Percentiles rank a stretch among this genome's conserved stretches.
These are phyloP conservation scores for Carduelis carduelis DNA, from an alignment of 2,797 vertebrate species.

Conservation along the genomic window DNA sequence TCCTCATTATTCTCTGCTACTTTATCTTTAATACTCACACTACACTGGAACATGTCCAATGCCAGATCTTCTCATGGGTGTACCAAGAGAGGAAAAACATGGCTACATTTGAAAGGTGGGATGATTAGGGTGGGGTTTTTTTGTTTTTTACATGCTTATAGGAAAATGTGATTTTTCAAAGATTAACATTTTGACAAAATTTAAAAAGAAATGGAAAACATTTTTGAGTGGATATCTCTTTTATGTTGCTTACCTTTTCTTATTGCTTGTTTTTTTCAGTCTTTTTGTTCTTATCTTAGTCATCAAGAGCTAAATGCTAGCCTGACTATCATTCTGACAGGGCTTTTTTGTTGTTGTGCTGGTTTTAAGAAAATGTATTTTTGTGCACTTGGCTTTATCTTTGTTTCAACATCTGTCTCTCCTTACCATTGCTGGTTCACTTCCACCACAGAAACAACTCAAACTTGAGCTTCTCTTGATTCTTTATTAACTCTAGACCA, in stretches of 20 bases:
- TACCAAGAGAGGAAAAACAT: background rate
- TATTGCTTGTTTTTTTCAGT: background rate
- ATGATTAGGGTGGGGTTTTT: background rate
- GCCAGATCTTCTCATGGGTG: background rate
- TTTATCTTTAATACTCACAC: background rate
- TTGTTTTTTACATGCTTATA: background rate
- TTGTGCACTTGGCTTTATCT: background rate
- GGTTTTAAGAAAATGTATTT: background rate
- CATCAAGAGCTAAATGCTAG: slow-evolving; percentile 23
- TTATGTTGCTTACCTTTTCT: slow-evolving; percentile 7
- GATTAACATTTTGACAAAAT: background rate
- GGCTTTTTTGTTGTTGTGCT: background rate
- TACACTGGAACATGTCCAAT: background rate
- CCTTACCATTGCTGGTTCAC: background rate
- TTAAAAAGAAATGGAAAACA: background rate
- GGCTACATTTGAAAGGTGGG: background rate
- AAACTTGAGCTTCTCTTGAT: background rate
- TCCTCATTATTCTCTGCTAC: background rate
- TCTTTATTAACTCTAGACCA: background rate
- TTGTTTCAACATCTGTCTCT: slow-evolving; percentile 9
- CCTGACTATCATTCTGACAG: slow-evolving; percentile 54
- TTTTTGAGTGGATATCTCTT: background rate
- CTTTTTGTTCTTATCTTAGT: slow-evolving; percentile 28
- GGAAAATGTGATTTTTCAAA: background rate
- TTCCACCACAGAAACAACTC: background rate